These are phyloP conservation scores for Lagopus muta DNA, from an alignment of 2,113 vertebrate species.

Conservation along the genomic window DNA sequence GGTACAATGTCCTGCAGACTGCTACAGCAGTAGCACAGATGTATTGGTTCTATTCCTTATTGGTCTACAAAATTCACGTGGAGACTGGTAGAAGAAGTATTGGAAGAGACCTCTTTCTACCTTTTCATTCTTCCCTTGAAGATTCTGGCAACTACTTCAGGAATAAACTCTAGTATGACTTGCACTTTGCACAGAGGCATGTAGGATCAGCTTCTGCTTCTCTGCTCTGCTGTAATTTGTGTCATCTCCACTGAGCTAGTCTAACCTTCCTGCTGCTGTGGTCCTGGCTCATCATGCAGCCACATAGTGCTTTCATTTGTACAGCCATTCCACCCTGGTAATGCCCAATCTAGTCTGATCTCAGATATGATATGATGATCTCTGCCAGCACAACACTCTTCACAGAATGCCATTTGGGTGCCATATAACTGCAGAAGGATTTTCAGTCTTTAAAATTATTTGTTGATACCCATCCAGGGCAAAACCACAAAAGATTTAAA, in stretches of 20 bases:
- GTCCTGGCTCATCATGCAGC: not conserved
- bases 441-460: not conserved
- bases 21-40: not conserved
- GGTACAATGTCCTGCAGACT: not conserved
- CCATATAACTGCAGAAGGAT: not conserved
- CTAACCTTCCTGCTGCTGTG: not conserved
- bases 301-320: not conserved
- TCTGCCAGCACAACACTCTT: not conserved
- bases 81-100: not conserved
- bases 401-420: not conserved
- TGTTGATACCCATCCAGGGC: not conserved
- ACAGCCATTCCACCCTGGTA: too few species aligned
- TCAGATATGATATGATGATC: too few species aligned
- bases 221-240: rapidly evolving
- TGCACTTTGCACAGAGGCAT: not conserved
- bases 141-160: not conserved
- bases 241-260: not conserved
- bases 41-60: not conserved
- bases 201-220: not conserved
- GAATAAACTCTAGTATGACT: not conserved
- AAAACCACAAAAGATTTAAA: conserved; percentile 16
- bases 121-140: not conserved
- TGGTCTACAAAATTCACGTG: not conserved
- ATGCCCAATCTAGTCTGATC: too few species aligned
- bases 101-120: not conserved